phyloP scores from a whole-genome alignment of 23 tunicate species.

The Ciona savignyi region DNA sequence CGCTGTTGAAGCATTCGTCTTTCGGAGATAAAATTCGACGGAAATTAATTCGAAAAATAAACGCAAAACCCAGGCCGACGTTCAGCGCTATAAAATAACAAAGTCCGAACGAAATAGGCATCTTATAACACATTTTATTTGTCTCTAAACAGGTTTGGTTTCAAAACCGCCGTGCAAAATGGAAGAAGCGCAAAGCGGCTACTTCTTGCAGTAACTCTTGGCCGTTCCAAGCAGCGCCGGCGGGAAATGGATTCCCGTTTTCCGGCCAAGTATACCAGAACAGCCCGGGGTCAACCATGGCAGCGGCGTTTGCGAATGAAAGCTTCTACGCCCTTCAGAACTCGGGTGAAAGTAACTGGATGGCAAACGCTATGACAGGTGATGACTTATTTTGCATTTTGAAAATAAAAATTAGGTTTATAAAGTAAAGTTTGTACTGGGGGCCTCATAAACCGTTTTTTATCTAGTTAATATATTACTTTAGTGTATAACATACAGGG shows the following conservation, averaged over 20 bases:
- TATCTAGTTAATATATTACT: too few species aligned
- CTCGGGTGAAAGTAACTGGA: slow-evolving; percentile 5
- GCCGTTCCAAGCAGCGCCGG: slow-evolving; percentile 25
- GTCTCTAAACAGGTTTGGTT: slow-evolving; percentile 80
- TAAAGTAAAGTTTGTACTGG: too few species aligned
- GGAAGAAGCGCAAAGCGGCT: slow-evolving; percentile 69
- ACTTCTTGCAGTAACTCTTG: slow-evolving; percentile 27
- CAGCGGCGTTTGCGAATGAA: slow-evolving; percentile 12
- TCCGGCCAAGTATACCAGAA: slow-evolving; percentile 43
- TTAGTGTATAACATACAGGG: neutral
- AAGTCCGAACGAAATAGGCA: too few species aligned
- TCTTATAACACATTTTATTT: too few species aligned
- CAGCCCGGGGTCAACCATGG: slow-evolving; percentile 16
- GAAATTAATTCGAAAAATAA: too few species aligned
- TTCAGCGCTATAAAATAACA: too few species aligned
- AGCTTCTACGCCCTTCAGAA: slow-evolving; percentile 7
- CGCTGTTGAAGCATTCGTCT: neutral
- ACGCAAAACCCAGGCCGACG: neutral
- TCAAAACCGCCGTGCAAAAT: slow-evolving; percentile 95
- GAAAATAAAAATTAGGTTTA: too few species aligned
- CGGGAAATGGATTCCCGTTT: slow-evolving; percentile 33
- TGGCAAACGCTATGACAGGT: neutral
- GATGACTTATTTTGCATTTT: too few species aligned
- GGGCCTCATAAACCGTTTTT: too few species aligned
- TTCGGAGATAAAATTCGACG: neutral